Evolutionary conservation across 2,113 vertebrate species (phyloP).

Genomic region (Channa argus): DNA sequence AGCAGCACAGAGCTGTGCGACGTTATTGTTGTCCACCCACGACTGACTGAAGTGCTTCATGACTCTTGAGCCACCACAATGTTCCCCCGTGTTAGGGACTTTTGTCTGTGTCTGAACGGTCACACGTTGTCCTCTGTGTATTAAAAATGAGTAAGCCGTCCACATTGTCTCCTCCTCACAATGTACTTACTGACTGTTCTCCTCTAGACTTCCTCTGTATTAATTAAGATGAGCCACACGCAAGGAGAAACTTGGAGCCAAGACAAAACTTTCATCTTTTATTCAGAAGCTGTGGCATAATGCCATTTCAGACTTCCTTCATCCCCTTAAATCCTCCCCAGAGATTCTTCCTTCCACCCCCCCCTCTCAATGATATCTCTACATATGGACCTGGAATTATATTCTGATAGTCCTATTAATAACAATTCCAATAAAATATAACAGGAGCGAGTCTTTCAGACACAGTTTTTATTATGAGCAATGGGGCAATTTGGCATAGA

Average conservation of each 20-base stretch:
- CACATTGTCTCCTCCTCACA: slow-evolving; percentile 16
- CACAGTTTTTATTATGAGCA: slow-evolving; percentile 77
- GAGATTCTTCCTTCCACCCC: neutral
- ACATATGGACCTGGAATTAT: slow-evolving; percentile 26
- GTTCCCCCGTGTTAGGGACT: slow-evolving; percentile 24
- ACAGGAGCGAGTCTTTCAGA: slow-evolving; percentile 48
- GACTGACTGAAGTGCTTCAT: slow-evolving; percentile 48
- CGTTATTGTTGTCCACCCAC: neutral
- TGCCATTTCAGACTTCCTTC: slow-evolving; percentile 38
- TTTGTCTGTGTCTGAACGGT: slow-evolving; percentile 36
- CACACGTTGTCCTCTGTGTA: slow-evolving; percentile 41
- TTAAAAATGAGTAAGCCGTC: slow-evolving; percentile 43
- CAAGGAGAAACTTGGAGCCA: slow-evolving; percentile 46
- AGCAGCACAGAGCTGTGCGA: no score
- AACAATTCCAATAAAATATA: slow-evolving; percentile 72
- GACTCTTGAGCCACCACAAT: neutral
- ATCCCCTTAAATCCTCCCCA: slow-evolving; percentile 34
- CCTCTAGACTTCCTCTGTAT: slow-evolving; percentile 34
- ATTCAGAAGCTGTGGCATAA: slow-evolving; percentile 61
- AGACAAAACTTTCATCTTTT: slow-evolving; percentile 74
- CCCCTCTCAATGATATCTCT: neutral
- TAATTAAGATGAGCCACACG: slow-evolving; percentile 63
- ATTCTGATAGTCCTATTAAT: slow-evolving; percentile 72
- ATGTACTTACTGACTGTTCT: slow-evolving; percentile 37
- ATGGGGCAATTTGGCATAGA: slow-evolving; percentile 73